These are phyloP conservation scores for Limnothrissa miodon DNA, from an alignment of 2,113 vertebrate species.

Conservation along the genomic window DNA sequence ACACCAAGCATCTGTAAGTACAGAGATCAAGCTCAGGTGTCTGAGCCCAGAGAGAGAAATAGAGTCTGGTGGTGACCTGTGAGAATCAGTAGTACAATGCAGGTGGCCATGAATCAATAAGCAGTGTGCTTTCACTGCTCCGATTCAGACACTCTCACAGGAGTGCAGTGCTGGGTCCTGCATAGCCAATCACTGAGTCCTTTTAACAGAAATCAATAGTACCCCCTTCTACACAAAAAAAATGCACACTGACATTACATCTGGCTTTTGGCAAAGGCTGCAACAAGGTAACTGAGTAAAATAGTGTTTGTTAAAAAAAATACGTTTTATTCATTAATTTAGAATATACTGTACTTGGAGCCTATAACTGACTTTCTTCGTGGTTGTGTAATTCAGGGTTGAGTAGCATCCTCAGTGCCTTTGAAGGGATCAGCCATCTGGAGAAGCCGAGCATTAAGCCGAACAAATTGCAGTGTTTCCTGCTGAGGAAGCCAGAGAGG, in stretches of 20 bases:
- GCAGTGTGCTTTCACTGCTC: constrained; percentile 24
- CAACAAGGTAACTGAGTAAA: neutral
- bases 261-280: neutral
- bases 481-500: constrained; percentile 52
- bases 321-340: constrained; percentile 29
- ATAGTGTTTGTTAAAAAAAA: neutral
- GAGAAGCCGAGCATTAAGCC: constrained; percentile 60
- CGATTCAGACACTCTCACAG: constrained; percentile 9
- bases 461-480: constrained; percentile 66
- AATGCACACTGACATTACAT: neutral
- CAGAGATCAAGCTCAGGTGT: neutral
- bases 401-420: constrained; percentile 39
- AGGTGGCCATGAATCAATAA: constrained; percentile 29
- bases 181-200: constrained; percentile 36
- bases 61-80: neutral
- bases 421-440: constrained; percentile 51
- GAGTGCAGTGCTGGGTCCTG: constrained; percentile 16
- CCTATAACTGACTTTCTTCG: constrained; percentile 32
- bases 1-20: neutral
- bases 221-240: neutral
- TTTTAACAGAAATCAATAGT: constrained; percentile 48
- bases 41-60: neutral
- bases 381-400: constrained; percentile 39
- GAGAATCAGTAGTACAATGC: neutral
- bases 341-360: constrained; percentile 30